phyloP scores from a whole-genome alignment of 2,797 vertebrate genomes.

The Cephalopachus bancanus region DNA sequence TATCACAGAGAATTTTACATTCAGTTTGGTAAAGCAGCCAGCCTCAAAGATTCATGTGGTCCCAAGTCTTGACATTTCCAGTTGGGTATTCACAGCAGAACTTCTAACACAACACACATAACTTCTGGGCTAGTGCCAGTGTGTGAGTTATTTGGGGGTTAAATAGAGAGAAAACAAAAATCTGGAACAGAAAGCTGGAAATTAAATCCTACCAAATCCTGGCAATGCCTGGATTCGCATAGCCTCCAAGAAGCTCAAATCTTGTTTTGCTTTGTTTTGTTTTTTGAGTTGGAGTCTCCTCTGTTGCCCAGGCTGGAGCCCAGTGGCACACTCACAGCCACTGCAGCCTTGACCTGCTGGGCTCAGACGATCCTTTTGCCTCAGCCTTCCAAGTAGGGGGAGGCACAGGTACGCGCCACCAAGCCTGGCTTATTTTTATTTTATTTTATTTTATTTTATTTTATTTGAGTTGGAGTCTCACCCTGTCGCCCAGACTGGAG shows the following conservation, averaged over 20 bases:
- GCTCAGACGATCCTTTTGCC: too few relatives aligned
- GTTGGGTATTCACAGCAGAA: neutral
- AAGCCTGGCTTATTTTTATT: too few relatives aligned
- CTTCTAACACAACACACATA: neutral
- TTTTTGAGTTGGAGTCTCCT: too few relatives aligned
- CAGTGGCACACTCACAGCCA: too few relatives aligned
- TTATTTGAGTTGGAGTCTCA: too few relatives aligned
- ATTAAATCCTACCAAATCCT: neutral
- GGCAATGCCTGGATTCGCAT: neutral
- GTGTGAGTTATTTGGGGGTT: neutral
- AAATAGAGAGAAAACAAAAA: neutral
- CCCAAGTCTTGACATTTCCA: constrained; percentile 14
- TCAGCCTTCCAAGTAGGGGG: too few relatives aligned
- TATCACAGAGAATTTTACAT: neutral
- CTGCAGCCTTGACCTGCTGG: too few relatives aligned
- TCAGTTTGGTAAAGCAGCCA: neutral
- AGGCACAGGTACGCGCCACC: too few relatives aligned
- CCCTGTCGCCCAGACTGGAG: too few relatives aligned
- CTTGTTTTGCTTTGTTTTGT: neutral
- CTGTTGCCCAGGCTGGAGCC: too few relatives aligned
- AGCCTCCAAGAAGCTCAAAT: constrained; percentile 37
- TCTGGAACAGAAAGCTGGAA: neutral
- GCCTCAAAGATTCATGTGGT: neutral
- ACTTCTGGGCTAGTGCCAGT: neutral
- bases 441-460: too few relatives aligned